Evolutionary conservation across 2,113 vertebrate genomes (phyloP).

Genomic region (Gracilinanus agilis): DNA sequence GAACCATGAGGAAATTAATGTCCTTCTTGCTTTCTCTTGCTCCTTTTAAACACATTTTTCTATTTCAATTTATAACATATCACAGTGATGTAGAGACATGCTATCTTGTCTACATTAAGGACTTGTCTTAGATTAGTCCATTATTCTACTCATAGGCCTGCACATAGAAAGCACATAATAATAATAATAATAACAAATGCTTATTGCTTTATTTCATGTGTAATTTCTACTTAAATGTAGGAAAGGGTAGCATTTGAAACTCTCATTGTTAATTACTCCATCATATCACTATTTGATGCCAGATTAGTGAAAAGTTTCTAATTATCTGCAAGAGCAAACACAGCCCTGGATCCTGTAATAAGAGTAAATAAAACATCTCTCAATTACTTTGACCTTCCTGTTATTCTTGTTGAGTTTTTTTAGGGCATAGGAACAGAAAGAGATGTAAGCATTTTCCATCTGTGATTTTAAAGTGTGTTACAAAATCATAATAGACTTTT

Average conservation of each 20-base stretch:
- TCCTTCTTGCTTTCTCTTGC: slow-evolving; percentile 35
- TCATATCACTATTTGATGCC: slow-evolving; percentile 32
- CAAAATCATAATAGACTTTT: slow-evolving; percentile 26
- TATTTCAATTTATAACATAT: slow-evolving; percentile 38
- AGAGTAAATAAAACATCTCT: background rate
- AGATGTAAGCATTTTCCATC: background rate
- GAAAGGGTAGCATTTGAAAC: slow-evolving; percentile 7
- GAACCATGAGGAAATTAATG: background rate
- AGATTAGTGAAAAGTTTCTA: background rate
- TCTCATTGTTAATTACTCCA: slow-evolving; percentile 15
- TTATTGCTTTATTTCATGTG: background rate
- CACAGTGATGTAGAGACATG: background rate
- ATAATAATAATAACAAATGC: background rate
- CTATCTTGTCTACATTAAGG: background rate
- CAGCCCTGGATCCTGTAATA: background rate
- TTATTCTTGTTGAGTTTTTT: background rate
- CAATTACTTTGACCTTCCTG: background rate
- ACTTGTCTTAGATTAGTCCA: slow-evolving; percentile 5
- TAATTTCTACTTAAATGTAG: slow-evolving; percentile 40
- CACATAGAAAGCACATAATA: background rate
- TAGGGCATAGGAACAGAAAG: background rate
- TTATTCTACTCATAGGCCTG: background rate
- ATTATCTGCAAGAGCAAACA: background rate
- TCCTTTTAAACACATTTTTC: slow-evolving; percentile 40
- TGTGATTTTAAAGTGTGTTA: slow-evolving; percentile 28